phyloP scores from a whole-genome alignment of 2,888 invertebrate genomes.

The Drosophila rellima region DNA sequence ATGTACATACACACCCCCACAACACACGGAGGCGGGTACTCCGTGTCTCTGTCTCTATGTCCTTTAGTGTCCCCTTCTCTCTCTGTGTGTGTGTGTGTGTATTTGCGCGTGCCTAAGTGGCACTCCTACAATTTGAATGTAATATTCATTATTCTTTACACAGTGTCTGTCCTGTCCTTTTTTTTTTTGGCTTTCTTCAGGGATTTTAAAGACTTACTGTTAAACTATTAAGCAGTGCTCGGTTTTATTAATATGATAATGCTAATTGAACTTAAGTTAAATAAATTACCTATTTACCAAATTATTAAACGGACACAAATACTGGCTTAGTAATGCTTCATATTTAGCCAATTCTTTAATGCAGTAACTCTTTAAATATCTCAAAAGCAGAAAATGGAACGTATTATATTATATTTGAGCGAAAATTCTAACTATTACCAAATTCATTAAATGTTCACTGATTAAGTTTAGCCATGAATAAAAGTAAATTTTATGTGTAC shows the following conservation, averaged over 20 bases:
- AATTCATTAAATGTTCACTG: neutral
- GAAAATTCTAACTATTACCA: neutral
- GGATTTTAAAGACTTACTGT: slow-evolving; percentile 44
- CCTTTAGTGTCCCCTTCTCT: neutral
- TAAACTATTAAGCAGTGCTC: slow-evolving; percentile 22
- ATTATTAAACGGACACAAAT: neutral
- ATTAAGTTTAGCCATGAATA: neutral
- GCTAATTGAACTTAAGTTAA: neutral
- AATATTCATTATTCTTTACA: slow-evolving; percentile 83
- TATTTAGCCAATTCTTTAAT: neutral
- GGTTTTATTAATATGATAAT: slow-evolving; percentile 2
- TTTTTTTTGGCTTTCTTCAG: slow-evolving; percentile 26
- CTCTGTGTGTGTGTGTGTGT: slow-evolving; percentile 15
- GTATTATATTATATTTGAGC: neutral
- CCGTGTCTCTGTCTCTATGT: neutral
- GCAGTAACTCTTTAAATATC: neutral
- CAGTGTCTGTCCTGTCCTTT: slow-evolving; percentile 63
- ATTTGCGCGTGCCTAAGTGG: slow-evolving; percentile 73
- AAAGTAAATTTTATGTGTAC: neutral
- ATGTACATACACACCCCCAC: slow-evolving; percentile 1
- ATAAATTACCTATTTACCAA: neutral
- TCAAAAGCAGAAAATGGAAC: neutral
- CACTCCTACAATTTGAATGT: slow-evolving; percentile 81
- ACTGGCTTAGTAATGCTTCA: neutral
- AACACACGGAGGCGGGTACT: neutral